Evolutionary conservation across 2,797 vertebrate species (phyloP), one percentile per base, ranked within the genome.

Genomic region (Myotis findleyi): DNA sequence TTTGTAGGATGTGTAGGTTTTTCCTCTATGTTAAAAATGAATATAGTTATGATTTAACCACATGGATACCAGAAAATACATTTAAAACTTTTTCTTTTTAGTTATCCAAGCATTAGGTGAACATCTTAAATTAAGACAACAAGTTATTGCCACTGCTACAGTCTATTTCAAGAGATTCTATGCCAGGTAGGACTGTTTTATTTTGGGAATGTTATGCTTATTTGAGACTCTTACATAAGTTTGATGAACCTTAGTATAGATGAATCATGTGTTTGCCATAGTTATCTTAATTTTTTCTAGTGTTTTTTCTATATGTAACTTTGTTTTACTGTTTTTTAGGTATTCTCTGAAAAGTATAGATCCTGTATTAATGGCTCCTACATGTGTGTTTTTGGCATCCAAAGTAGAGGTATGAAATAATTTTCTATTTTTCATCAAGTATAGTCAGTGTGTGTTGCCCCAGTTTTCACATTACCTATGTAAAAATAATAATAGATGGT

Each of bases 111-210:
- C 99, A 97, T 98, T 99, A 98, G 99, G 99, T 95, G 99, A 99
- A 98, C 99, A 99, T 97, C 98, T 99, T 98, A 99, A 99, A 98
- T 99, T 99, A 98, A 98, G 99, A 98, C 99, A 99, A 98, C 99
- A 99, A 98, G 99, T 99, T 98, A 99, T 99, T 97, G 99, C 99
- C 80, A 99, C 99, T 57, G 99, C 99, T 96, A 99, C 99, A 12
- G 99, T 99, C 94, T 99, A 99, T 98, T 99, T 99, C 98, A 99
- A 99, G 98, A 99, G 99, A 96, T 99, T 99, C 98, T 99, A 99
- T 98, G 99, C 99, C 97, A 99, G 99, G 99, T 99, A 98, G 98
- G 98, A 92, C 84, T 96, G 68, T 97, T 97, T 97, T 97, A 96
- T 96, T 98, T 96, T 96, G 89, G 94, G 95, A 96, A 84, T 82